Percentiles rank a stretch among this genome's conserved stretches.
Conservation (phyloP, 2,113 vertebrate genomes). For the Ammodytes marinus region DNA sequence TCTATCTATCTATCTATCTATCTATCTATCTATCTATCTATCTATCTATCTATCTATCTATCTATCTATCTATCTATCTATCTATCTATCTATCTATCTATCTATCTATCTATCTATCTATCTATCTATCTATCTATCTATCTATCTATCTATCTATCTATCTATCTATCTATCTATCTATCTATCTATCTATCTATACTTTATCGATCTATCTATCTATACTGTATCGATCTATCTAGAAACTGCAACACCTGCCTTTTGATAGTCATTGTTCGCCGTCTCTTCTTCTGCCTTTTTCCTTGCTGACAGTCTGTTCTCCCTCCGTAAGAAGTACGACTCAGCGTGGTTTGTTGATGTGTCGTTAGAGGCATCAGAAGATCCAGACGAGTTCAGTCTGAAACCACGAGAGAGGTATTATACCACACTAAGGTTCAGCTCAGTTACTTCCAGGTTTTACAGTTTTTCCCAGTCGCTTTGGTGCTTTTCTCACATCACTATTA, state of each 20-base stretch:
- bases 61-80: too few relatives aligned
- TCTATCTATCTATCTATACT: too few relatives aligned
- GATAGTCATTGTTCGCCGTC: constrained; percentile 87
- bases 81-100: too few relatives aligned
- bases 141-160: too few relatives aligned
- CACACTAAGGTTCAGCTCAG: not conserved
- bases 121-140: too few relatives aligned
- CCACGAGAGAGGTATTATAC: not conserved
- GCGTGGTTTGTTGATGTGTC: constrained; percentile 83
- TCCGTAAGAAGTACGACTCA: constrained; percentile 85
- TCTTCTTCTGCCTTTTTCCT: constrained; percentile 88
- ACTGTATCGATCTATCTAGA: not conserved
- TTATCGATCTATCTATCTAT: not conserved
- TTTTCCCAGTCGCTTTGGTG: too few relatives aligned
- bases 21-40: too few relatives aligned
- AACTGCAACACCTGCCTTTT: constrained; percentile 81
- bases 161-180: too few relatives aligned
- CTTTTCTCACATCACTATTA: too few relatives aligned
- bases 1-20: too few relatives aligned
- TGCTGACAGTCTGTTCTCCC: constrained; percentile 88
- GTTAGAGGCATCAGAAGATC: constrained; percentile 76
- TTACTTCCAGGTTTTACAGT: not conserved
- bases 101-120: too few relatives aligned
- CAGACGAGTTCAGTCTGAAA: constrained; percentile 85
- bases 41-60: too few relatives aligned